Evolutionary conservation across 2,888 invertebrate genomes (phyloP), one percentile per base, ranked within the genome.

Genomic region (Kryphioiulus occultus): DNA sequence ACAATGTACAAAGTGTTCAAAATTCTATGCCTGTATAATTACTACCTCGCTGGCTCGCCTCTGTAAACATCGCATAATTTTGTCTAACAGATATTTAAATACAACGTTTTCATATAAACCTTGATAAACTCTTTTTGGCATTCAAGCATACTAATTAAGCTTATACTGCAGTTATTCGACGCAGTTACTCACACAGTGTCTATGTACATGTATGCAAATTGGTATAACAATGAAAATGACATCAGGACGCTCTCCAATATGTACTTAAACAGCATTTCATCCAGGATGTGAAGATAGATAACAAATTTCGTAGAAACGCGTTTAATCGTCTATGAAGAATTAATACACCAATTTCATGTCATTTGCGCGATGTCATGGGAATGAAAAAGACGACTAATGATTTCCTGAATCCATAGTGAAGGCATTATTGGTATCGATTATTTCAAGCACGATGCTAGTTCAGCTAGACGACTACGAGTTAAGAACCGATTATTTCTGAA

Each of bases 301-400:
- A 53, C 53, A 53, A 68, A 68, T 68, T 68, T n/a, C 53, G 19
- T 12, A 68, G 9, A 68, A 26, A 26, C 26, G 68, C 68, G 68
- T 68, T 68, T 68, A 68, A 68, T 68, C 68, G 26, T 12, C 68
- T 68, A 68, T 68, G 68, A 68, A 68, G 68, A 68, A 68, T 68
- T 68, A 68, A 68, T 68, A 26, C 68, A 26, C 26, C 68, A 68
- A 68, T 68, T 68, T 68, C 1, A 26, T 68, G 68, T 68, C 68
- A 68, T 68, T 68, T 68, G 68, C 26, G 26, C 10, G 68, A 26
- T 68, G n/a, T 68, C 10, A 26, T 68, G 68, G 68, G 26, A 68
- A 68, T n/a, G 26, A 26, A n/a, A 53, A 68, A 22, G 10, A 26
- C 26, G 12, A 68, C 59, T 68, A 68, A 68, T 68, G 68, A 26